Conservation (phyloP, 1,140 invertebrate genomes). For the Eriocheir sinensis region DNA sequence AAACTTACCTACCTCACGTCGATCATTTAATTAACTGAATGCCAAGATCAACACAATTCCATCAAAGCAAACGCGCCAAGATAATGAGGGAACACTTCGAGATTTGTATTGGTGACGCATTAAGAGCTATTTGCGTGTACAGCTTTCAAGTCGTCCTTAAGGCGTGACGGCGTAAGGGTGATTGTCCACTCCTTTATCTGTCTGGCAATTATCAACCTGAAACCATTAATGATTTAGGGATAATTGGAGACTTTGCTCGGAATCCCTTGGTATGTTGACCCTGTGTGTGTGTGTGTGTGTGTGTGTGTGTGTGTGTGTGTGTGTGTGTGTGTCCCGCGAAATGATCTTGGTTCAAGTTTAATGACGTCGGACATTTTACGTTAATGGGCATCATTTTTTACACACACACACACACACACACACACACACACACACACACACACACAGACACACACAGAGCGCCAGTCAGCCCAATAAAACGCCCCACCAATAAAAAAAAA, state of each 20-base stretch:
- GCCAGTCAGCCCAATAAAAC: not conserved
- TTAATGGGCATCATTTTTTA: too few species aligned
- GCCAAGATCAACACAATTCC: too few species aligned
- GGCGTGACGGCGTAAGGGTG: not conserved
- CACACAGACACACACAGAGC: not conserved
- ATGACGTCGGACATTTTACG: too few species aligned
- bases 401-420: not conserved
- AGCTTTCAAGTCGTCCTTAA: not conserved
- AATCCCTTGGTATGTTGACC: not conserved
- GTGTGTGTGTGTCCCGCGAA: not conserved
- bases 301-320: conserved; percentile 1
- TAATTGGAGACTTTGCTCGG: conserved; percentile 14
- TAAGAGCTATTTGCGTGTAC: not conserved
- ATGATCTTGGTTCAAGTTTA: not conserved
- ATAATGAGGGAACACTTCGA: too few species aligned
- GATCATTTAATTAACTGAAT: too few species aligned
- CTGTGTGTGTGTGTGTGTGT: not conserved
- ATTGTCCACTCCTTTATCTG: not conserved
- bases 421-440: conserved; percentile 22
- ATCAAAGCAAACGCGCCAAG: too few species aligned
- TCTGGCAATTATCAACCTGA: not conserved
- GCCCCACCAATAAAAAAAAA: too few species aligned
- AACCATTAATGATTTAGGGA: not conserved
- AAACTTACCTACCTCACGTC: too few species aligned
- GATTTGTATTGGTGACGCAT: too few species aligned